Conservation (phyloP, 64 coral and sea anemone species). For the Platygyra sinensis region DNA sequence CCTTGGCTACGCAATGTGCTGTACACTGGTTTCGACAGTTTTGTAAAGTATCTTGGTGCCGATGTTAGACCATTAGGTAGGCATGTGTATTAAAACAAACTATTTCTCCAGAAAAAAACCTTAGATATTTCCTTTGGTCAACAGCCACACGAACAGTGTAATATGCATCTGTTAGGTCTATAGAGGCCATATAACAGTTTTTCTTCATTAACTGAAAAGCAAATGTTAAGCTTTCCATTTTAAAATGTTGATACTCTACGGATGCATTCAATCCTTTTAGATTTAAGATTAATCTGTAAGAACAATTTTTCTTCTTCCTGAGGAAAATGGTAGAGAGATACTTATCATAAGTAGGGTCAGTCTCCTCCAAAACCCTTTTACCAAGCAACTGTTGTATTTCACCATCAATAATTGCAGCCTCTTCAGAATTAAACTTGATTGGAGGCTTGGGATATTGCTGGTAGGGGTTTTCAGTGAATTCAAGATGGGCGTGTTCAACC, state of each 20-base stretch:
- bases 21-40: slow-evolving; percentile 20
- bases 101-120: too few relatives aligned
- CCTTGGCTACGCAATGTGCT: slow-evolving; percentile 7
- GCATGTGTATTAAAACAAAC: too few relatives aligned
- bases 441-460: not conserved
- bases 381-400: slow-evolving; percentile 33
- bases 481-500: slow-evolving; percentile 25
- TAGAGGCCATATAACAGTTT: slow-evolving; percentile 23
- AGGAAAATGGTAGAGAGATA: slow-evolving; percentile 28
- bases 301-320: slow-evolving; percentile 34
- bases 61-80: slow-evolving; percentile 21
- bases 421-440: slow-evolving; percentile 9
- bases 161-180: too few relatives aligned
- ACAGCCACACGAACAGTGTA: too few relatives aligned
- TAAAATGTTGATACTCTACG: slow-evolving; percentile 52
- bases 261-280: slow-evolving; percentile 52
- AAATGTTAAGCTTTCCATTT: slow-evolving; percentile 44
- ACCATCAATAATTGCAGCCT: slow-evolving; percentile 33
- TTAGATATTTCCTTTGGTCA: not conserved
- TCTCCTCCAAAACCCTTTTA: slow-evolving; percentile 34
- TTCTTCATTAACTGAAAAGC: slow-evolving; percentile 31
- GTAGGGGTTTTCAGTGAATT: slow-evolving; percentile 15
- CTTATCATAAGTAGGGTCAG: slow-evolving; percentile 15
- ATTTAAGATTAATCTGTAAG: slow-evolving; percentile 49
- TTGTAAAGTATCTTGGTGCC: too few relatives aligned